phyloP scores from a whole-genome alignment of 2,113 vertebrate genomes.

The Tragelaphus strepsiceros region DNA sequence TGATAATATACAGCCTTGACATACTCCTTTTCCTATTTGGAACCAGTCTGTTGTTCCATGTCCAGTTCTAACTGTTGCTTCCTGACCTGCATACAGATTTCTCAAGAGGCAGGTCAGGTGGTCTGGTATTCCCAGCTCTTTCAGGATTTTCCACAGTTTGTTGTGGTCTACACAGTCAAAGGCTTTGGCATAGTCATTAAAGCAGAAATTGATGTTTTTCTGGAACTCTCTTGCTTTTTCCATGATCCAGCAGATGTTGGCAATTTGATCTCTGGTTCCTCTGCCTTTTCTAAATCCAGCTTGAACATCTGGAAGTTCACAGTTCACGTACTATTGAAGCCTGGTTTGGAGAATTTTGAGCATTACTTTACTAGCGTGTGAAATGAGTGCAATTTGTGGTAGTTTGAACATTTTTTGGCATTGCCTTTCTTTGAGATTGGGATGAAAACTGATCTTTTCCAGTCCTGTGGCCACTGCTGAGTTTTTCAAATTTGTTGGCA shows the following conservation, averaged over 20 bases:
- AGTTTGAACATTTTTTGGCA: background rate
- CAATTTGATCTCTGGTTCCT: background rate
- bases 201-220: background rate
- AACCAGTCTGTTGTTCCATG: no score
- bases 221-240: background rate
- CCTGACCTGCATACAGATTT: no score
- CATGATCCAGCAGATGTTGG: accelerated
- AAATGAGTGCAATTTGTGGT: background rate
- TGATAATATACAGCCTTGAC: no score
- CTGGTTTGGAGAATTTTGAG: background rate
- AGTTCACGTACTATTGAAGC: background rate
- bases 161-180: no score
- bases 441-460: no score
- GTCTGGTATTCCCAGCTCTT: no score
- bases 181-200: background rate
- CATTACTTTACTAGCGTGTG: background rate
- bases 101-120: no score
- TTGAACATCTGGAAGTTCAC: background rate
- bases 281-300: background rate
- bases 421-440: background rate
- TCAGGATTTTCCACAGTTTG: no score
- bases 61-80: no score
- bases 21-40: no score
- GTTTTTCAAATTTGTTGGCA: no score
- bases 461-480: no score